Conservation (phyloP, 2,797 vertebrate species). For the Ctenochaetus hawaiiensis region DNA sequence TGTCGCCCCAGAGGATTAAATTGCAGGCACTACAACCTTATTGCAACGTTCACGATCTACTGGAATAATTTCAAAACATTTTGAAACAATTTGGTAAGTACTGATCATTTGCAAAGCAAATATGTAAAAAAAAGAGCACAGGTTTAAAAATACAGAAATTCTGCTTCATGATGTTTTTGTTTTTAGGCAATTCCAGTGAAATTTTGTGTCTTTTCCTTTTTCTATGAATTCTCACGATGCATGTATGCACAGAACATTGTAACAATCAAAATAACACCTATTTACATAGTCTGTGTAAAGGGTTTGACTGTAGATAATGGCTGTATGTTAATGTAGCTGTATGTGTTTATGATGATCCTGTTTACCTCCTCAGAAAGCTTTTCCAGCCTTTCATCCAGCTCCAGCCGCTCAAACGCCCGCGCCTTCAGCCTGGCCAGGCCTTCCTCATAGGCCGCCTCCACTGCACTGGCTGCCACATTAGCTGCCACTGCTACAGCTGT, state of each 20-base stretch:
- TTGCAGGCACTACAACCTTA: too few relatives aligned
- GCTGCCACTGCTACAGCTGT: slow-evolving; percentile 91
- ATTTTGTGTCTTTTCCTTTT: neutral
- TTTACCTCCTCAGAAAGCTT: slow-evolving; percentile 94
- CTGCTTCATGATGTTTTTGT: too few relatives aligned
- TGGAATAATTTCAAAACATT: too few relatives aligned
- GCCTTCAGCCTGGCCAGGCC: slow-evolving; percentile 96
- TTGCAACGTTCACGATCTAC: too few relatives aligned
- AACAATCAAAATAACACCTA: neutral
- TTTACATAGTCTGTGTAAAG: neutral
- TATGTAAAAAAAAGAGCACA: too few relatives aligned
- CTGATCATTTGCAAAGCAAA: too few relatives aligned
- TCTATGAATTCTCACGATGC: neutral
- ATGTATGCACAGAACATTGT: neutral
- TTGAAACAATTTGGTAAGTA: too few relatives aligned
- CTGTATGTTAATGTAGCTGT: neutral
- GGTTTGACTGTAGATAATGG: neutral
- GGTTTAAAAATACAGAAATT: too few relatives aligned
- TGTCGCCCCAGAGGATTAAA: too few relatives aligned
- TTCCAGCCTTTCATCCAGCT: slow-evolving; percentile 95
- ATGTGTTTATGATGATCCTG: too few relatives aligned
- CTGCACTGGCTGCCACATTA: slow-evolving; percentile 88
- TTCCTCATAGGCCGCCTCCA: slow-evolving; percentile 96
- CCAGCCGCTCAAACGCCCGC: slow-evolving; percentile 95
- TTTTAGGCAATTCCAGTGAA: too few relatives aligned